A percentile compares a stretch with the other conserved stretches of the same genome.
Conservation (phyloP, 2,113 vertebrate species). For the Bufo gargarizans region DNA sequence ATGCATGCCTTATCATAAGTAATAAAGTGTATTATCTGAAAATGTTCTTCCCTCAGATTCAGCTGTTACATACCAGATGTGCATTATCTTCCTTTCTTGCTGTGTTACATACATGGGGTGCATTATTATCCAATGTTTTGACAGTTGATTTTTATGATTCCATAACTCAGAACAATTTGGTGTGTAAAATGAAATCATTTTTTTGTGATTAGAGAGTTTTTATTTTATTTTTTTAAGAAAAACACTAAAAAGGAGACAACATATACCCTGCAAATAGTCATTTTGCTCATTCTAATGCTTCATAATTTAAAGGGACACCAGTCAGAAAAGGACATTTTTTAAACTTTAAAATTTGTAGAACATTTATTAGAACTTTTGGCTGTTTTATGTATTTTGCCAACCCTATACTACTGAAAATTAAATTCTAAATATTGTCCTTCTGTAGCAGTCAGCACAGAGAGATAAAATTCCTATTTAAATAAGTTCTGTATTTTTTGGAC, state of each 20-base stretch:
- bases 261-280: not conserved
- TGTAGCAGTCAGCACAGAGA: too few relatives aligned
- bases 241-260: not conserved
- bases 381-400: too few relatives aligned
- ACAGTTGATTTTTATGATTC: slow-evolving; percentile 20
- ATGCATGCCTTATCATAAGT: slow-evolving; percentile 45
- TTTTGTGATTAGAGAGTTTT: not conserved
- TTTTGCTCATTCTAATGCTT: too few relatives aligned
- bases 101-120: not conserved
- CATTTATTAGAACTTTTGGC: too few relatives aligned
- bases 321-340: too few relatives aligned
- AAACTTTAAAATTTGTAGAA: too few relatives aligned
- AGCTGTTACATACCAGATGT: slow-evolving; percentile 19
- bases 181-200: not conserved
- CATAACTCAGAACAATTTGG: slow-evolving; percentile 1
- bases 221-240: not conserved
- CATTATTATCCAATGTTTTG: slow-evolving; percentile 35
- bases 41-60: slow-evolving; percentile 38
- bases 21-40: slow-evolving; percentile 42
- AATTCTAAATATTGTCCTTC: too few relatives aligned
- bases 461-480: too few relatives aligned
- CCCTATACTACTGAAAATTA: too few relatives aligned
- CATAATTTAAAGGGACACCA: too few relatives aligned
- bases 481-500: too few relatives aligned
- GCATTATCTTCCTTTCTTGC: slow-evolving; percentile 4